These are phyloP conservation scores for Nephrotoma guestfalica DNA, from an alignment of 2,888 invertebrate species.

Conservation along the genomic window DNA sequence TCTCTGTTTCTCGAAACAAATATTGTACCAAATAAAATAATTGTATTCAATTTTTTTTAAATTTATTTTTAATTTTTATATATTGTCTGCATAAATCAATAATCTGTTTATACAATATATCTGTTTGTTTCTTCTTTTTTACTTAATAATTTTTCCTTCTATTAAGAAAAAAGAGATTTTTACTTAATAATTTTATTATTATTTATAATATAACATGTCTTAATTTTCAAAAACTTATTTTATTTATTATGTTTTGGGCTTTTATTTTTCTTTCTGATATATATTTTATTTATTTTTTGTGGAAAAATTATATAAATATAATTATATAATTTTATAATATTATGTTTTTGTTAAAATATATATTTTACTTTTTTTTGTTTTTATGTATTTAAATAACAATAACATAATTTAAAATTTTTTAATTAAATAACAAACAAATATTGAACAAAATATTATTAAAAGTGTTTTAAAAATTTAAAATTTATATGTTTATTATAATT, in stretches of 20 bases:
- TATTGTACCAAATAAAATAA: neutral
- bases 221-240: neutral
- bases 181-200: neutral
- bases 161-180: neutral
- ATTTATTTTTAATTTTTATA: neutral
- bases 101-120: constrained; percentile 1
- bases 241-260: neutral
- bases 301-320: neutral
- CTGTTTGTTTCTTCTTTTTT: neutral
- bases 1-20: too few relatives aligned
- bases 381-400: neutral
- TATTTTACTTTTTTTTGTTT: neutral
- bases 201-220: neutral
- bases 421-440: neutral
- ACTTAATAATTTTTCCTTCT: neutral
- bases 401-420: neutral
- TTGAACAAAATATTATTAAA: neutral
- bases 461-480: neutral
- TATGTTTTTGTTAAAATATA: neutral
- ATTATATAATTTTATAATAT: neutral
- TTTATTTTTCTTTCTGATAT: neutral
- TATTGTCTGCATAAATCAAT: constrained; percentile 4
- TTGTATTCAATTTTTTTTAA: neutral
- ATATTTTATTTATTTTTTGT: neutral
- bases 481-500: neutral